A percentile compares a stretch with the other conserved stretches of the same genome.
Evolutionary conservation across 2,113 vertebrate species (phyloP).

Genomic region (Tylochromis polylepis): DNA sequence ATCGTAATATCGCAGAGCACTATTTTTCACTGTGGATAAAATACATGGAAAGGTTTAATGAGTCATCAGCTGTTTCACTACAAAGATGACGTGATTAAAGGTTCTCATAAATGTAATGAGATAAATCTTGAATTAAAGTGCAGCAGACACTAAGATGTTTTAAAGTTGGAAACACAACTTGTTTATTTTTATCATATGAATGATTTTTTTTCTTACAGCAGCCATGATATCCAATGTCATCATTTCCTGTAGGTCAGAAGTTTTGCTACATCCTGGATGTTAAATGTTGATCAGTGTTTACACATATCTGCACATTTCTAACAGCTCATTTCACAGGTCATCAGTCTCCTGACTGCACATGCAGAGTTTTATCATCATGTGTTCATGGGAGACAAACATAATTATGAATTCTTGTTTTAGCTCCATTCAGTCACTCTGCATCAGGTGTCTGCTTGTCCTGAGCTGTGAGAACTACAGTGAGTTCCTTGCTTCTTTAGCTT

Average conservation of each 20-base stretch:
- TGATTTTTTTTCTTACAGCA: no score
- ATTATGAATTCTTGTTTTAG: not conserved
- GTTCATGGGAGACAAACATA: not conserved
- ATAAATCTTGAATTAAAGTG: no score
- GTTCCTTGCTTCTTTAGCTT: not conserved
- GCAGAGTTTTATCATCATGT: not conserved
- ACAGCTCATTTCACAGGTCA: not conserved
- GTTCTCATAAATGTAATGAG: not conserved
- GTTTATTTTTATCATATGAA: no score
- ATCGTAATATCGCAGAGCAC: no score
- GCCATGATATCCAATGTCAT: no score
- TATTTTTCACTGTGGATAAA: not conserved
- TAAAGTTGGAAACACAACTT: no score
- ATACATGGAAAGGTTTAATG: not conserved
- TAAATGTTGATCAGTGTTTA: not conserved
- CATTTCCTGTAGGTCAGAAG: accelerated
- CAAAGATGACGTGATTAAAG: not conserved
- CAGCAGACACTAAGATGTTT: no score
- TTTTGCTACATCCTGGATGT: not conserved
- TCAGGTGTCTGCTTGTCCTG: not conserved
- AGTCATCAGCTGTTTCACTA: not conserved
- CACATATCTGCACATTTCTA: not conserved
- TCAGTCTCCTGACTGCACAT: not conserved
- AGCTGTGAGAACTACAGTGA: not conserved
- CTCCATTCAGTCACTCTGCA: not conserved